Conservation (phyloP, 1,140 invertebrate genomes). For the Centruroides vittatus region DNA sequence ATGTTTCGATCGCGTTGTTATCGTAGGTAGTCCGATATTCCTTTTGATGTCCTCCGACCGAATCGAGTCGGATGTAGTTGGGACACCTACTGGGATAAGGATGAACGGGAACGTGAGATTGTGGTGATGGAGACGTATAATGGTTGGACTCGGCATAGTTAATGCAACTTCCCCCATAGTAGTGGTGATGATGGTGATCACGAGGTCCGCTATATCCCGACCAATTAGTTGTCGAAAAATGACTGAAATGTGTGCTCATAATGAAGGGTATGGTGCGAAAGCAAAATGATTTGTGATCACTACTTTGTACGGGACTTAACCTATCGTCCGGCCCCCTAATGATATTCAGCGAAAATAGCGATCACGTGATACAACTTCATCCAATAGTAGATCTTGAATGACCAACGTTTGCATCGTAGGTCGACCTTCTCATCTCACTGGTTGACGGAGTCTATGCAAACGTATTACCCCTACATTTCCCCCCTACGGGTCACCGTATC, state of each 20-base stretch:
- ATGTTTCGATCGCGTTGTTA: too few relatives aligned
- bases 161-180: background rate
- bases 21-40: too few relatives aligned
- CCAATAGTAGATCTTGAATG: conserved; percentile 5
- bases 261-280: conserved; percentile 8
- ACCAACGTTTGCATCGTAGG: background rate
- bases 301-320: background rate
- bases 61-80: background rate
- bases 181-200: conserved; percentile 2
- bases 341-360: conserved; percentile 7
- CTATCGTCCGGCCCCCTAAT: conserved; percentile 2
- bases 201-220: conserved; percentile 1
- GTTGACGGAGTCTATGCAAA: too few relatives aligned
- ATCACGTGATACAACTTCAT: conserved; percentile 8
- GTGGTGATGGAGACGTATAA: background rate
- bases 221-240: conserved; percentile 11
- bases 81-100: background rate
- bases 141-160: background rate
- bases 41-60: background rate
- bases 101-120: background rate
- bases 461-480: too few relatives aligned
- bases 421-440: too few relatives aligned
- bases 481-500: too few relatives aligned
- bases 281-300: conserved; percentile 11
- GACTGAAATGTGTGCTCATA: conserved; percentile 9